phyloP scores from a whole-genome alignment of 2,113 vertebrate genomes.

The Alaudala cheleensis region DNA sequence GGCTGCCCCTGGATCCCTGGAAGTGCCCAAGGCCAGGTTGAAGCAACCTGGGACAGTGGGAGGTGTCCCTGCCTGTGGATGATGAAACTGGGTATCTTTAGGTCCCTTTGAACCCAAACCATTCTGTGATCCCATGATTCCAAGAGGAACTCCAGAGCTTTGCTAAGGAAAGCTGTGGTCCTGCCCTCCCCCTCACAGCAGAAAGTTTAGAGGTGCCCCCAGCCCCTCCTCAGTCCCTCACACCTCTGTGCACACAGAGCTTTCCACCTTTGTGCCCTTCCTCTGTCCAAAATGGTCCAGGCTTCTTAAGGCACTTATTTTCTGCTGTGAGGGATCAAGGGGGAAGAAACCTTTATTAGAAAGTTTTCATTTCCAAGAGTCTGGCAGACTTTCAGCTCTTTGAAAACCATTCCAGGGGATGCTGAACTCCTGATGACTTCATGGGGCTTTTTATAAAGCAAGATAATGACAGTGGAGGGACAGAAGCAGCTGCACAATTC shows the following conservation, averaged over 20 bases:
- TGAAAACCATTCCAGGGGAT: neutral
- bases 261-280: neutral
- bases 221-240: neutral
- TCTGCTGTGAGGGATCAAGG: neutral
- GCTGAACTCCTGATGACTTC: conserved; percentile 55
- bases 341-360: neutral
- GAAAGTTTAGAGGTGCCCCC: neutral
- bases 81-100: fast-evolving
- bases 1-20: neutral
- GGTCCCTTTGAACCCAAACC: neutral
- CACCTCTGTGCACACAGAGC: neutral
- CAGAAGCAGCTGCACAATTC: conserved; percentile 81
- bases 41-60: fast-evolving
- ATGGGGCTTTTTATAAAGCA: conserved; percentile 69
- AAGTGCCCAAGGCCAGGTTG: fast-evolving
- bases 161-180: fast-evolving
- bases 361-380: neutral
- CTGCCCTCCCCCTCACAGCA: neutral
- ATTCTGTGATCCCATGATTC: neutral
- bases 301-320: neutral
- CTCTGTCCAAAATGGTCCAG: neutral
- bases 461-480: conserved; percentile 61
- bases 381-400: conserved; percentile 18
- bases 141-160: neutral
- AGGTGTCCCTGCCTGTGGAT: neutral